A percentile compares a stretch with the other conserved stretches of the same genome.
Evolutionary conservation across 2,888 invertebrate species (phyloP).

Genomic region (Eupithecia vulgata): DNA sequence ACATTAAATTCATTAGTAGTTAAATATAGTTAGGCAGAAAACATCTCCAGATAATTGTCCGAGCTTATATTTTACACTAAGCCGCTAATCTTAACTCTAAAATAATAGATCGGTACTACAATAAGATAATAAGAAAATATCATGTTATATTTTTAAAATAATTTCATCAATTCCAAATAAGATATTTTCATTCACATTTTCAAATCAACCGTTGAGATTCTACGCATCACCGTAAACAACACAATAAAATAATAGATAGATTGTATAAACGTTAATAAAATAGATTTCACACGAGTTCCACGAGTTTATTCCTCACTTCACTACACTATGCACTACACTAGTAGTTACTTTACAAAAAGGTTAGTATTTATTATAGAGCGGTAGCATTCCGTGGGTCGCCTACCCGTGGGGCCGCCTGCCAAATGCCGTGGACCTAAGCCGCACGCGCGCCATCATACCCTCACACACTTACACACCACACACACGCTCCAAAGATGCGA

Average conservation of each 20-base stretch:
- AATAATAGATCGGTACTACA: slow-evolving; percentile 42
- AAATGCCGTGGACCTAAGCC: slow-evolving; percentile 43
- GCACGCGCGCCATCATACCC: slow-evolving; percentile 45
- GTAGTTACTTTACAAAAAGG: slow-evolving; percentile 54
- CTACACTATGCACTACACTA: slow-evolving; percentile 60
- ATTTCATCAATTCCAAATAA: slow-evolving; percentile 78
- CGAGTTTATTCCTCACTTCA: slow-evolving; percentile 51
- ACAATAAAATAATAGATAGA: slow-evolving; percentile 40
- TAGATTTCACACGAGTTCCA: slow-evolving; percentile 60
- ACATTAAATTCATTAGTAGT: slow-evolving; percentile 28
- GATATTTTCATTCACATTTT: slow-evolving; percentile 50
- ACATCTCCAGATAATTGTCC: slow-evolving; percentile 25
- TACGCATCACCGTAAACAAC: slow-evolving; percentile 50
- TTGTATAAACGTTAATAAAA: slow-evolving; percentile 65
- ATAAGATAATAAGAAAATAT: slow-evolving; percentile 76
- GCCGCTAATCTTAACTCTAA: slow-evolving; percentile 39
- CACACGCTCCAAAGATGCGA: slow-evolving; percentile 51
- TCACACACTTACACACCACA: slow-evolving; percentile 41
- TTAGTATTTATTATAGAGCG: slow-evolving; percentile 54
- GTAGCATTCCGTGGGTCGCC: slow-evolving; percentile 60
- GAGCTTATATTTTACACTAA: slow-evolving; percentile 40
- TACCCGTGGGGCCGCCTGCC: slow-evolving; percentile 57
- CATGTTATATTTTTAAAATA: slow-evolving; percentile 52
- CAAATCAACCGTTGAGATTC: slow-evolving; percentile 58
- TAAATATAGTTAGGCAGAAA: slow-evolving; percentile 33